These are phyloP conservation scores for Aldrovandia affinis DNA, from an alignment of 2,797 vertebrate genomes.

Conservation along the genomic window DNA sequence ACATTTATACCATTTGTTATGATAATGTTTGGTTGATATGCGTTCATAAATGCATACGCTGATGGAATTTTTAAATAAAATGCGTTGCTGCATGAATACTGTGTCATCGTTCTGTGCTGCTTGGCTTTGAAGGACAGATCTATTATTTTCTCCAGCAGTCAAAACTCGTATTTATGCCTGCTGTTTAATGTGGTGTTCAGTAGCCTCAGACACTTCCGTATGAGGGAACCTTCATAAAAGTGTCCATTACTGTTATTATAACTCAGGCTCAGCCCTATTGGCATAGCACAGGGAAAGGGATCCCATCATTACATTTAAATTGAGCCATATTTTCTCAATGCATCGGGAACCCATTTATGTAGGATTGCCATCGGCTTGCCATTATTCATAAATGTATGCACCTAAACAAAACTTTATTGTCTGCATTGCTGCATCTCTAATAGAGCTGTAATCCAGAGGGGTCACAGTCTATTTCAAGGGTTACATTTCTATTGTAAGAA, in stretches of 20 bases:
- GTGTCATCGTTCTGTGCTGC: neutral
- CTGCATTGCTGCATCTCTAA: conserved; percentile 38
- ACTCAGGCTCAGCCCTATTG: conserved; percentile 62
- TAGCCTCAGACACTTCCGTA: conserved; percentile 32
- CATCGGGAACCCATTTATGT: conserved; percentile 60
- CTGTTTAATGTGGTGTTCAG: neutral
- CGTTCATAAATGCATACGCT: neutral
- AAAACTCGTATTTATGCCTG: neutral
- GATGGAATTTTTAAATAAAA: neutral
- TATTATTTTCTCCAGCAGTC: conserved; percentile 1
- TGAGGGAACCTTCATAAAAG: conserved; percentile 70
- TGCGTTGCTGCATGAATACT: neutral
- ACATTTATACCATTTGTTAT: neutral
- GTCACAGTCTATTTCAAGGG: neutral
- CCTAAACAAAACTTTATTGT: conserved; percentile 64
- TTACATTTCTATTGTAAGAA: neutral
- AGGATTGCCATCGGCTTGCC: conserved; percentile 64
- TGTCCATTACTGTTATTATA: conserved; percentile 76
- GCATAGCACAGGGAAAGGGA: conserved; percentile 59
- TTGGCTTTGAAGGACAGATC: neutral
- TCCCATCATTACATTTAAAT: conserved; percentile 78
- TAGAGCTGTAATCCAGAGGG: neutral
- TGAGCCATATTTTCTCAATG: conserved; percentile 75
- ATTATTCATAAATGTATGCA: conserved; percentile 67
- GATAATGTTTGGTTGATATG: neutral